Percentiles rank a stretch among this genome's conserved stretches.
Evolutionary conservation across 2,113 vertebrate genomes (phyloP).

Genomic region (Neofelis nebulosa): DNA sequence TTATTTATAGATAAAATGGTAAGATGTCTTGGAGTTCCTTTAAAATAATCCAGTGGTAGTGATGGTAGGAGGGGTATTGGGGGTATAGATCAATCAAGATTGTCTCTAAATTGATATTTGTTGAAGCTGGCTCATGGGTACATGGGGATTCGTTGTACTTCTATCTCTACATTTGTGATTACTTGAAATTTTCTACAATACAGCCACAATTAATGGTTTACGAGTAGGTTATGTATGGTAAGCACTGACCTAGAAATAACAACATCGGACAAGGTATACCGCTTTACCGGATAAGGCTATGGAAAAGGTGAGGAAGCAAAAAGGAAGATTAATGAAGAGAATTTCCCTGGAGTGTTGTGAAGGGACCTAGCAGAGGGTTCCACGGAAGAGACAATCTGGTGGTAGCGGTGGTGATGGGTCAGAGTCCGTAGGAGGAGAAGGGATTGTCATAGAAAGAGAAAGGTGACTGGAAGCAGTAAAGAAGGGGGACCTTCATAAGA

Average conservation of each 20-base stretch:
- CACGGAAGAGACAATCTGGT: background rate
- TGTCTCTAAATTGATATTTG: background rate
- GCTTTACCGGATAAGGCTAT: background rate
- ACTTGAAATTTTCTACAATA: background rate
- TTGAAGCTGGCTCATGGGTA: background rate
- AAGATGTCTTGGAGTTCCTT: background rate
- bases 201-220: background rate
- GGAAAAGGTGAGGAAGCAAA: background rate
- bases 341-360: background rate
- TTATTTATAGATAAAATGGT: background rate
- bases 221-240: background rate
- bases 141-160: background rate
- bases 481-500: background rate
- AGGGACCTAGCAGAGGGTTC: background rate
- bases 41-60: background rate
- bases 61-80: too few relatives aligned
- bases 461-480: background rate
- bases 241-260: background rate
- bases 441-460: background rate
- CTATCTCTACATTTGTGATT: background rate
- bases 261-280: background rate
- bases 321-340: background rate
- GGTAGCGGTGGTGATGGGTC: background rate
- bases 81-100: background rate
- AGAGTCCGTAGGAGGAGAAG: background rate